Percentiles rank a stretch among this genome's conserved stretches.
Conservation (phyloP, 2,888 invertebrate genomes). For the Acleris holmiana region DNA sequence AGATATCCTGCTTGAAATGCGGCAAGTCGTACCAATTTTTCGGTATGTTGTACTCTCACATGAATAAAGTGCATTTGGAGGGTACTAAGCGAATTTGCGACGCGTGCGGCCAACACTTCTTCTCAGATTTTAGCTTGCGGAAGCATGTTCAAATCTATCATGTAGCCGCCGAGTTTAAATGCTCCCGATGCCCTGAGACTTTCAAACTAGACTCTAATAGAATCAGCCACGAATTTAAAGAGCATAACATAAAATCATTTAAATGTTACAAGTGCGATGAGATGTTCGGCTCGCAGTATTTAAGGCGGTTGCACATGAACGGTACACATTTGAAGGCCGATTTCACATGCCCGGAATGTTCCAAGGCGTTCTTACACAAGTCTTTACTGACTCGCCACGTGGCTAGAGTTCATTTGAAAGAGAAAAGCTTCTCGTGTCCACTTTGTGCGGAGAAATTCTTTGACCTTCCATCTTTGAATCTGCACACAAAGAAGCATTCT, state of each 20-base stretch:
- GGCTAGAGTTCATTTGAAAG: slow-evolving; percentile 30
- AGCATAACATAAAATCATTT: slow-evolving; percentile 29
- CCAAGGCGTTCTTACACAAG: slow-evolving; percentile 23
- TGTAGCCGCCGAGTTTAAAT: slow-evolving; percentile 23
- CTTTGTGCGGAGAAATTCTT: slow-evolving; percentile 24
- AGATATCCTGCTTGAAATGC: slow-evolving; percentile 35
- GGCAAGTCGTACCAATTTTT: slow-evolving; percentile 32
- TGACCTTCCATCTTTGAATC: slow-evolving; percentile 21
- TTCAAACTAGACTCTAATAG: slow-evolving; percentile 27
- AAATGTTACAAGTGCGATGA: slow-evolving; percentile 39
- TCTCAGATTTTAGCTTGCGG: slow-evolving; percentile 33
- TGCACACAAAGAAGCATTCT: slow-evolving; percentile 26
- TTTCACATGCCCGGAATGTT: slow-evolving; percentile 31
- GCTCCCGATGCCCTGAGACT: slow-evolving; percentile 1
- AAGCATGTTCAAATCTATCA: slow-evolving; percentile 34
- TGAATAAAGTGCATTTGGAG: slow-evolving; percentile 32
- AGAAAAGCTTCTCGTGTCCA: slow-evolving; percentile 22
- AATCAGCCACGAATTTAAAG: slow-evolving; percentile 34
- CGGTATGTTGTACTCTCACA: slow-evolving; percentile 32
- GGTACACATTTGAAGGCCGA: slow-evolving; percentile 25
- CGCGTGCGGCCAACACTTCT: slow-evolving; percentile 35
- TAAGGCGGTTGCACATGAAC: slow-evolving; percentile 22
- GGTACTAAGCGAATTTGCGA: slow-evolving; percentile 36
- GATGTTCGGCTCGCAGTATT: slow-evolving; percentile 29
- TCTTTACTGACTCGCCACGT: slow-evolving; percentile 21